Evolutionary conservation across 2,888 invertebrate genomes (phyloP), one percentile per base, ranked within the genome.

Genomic region (Cheilosia urbana): DNA sequence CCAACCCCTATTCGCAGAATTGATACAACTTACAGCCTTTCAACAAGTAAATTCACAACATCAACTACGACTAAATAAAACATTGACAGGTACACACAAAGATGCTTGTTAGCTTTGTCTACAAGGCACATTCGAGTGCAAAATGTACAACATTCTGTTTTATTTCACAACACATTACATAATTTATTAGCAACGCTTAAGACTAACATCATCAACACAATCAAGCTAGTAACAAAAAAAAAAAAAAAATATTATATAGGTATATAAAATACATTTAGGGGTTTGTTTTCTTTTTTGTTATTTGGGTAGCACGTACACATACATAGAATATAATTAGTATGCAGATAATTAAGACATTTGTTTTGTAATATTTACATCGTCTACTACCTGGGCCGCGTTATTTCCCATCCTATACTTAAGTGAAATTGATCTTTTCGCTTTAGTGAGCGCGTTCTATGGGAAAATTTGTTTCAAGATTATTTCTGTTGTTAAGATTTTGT

Each of bases 361-460:
- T 72, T 65, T 49, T 57, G 24, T 53, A 68, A 87, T 82, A 82
- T 87, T 87, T 78, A 87, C 87, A 87, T 88, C 66, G 87, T 88
- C 90, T 89, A 91, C 91, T 92, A 92, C 92, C 92, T 92, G 92
- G 88, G 92, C 91, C 88, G 91, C 90, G 89, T 91, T 92, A 90
- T 89, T 91, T 89, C 92, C 90, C 90, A 90, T 92, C 91, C 91
- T 92, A 91, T 91, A 92, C 90, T 92, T 92, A 89, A 92, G 90
- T 88, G 92, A 92, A 91, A 92, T 91, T 87, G 92, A 91, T 90
- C 92, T 90, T 91, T 92, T 92, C 89, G 92, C 91, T 91, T 92
- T 92, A 88, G 91, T 88, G 88, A 92, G 91, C 88, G 92, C 90
- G 89, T 91, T 92, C 92, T 92, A 91, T 88, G 90, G 89, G 88